These are phyloP conservation scores for Drosophila demipolita DNA, from an alignment of 2,888 invertebrate species.

Conservation along the genomic window DNA sequence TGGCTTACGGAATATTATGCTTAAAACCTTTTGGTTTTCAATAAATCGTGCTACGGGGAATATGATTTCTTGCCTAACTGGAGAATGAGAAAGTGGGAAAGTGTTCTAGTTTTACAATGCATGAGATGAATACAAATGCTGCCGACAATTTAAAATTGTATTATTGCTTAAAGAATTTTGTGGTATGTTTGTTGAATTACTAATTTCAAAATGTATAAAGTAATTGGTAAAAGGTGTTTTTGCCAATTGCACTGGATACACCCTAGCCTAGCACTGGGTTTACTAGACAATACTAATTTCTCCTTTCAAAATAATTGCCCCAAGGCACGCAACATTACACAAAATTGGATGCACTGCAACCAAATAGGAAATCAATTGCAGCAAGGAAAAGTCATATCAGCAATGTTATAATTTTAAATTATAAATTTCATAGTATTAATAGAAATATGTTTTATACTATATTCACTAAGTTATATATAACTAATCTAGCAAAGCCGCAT, in stretches of 20 bases:
- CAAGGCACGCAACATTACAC: constrained; percentile 32
- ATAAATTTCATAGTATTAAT: background rate
- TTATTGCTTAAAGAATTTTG: background rate
- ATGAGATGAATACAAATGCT: background rate
- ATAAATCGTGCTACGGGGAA: constrained; percentile 27
- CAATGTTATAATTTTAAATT: background rate
- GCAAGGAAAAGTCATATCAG: constrained; percentile 16
- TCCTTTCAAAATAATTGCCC: constrained; percentile 25
- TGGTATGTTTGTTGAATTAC: background rate
- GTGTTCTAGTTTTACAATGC: background rate
- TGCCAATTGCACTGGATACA: constrained; percentile 14
- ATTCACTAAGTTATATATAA: background rate
- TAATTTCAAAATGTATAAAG: background rate
- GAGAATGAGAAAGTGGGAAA: background rate
- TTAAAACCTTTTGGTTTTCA: constrained; percentile 23
- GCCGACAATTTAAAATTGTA: background rate
- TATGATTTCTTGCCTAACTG: constrained; percentile 4
- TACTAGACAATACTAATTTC: background rate
- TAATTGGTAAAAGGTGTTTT: background rate
- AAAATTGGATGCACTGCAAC: constrained; percentile 39
- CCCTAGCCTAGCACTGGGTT: constrained; percentile 14
- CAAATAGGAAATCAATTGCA: constrained; percentile 21
- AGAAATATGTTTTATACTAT: background rate
- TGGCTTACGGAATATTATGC: constrained; percentile 5
- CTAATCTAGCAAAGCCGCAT: background rate